phyloP scores from a whole-genome alignment of 1,140 invertebrate species.

The Drosophila sechellia region DNA sequence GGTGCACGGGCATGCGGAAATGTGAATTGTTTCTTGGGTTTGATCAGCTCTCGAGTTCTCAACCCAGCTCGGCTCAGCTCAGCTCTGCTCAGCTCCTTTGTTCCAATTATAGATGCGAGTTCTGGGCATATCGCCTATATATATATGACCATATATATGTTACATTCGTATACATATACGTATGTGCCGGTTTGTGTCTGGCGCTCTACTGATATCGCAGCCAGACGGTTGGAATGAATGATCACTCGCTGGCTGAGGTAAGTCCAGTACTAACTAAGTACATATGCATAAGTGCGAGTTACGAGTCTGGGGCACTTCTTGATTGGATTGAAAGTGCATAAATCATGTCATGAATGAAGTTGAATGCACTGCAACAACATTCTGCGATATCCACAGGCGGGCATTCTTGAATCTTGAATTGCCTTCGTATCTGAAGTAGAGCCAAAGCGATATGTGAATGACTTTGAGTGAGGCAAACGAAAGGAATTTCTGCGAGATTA shows the following conservation, averaged over 20 bases:
- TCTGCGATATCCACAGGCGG: conserved; percentile 37
- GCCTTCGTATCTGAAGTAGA: conserved; percentile 11
- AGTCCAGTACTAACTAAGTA: conserved; percentile 19
- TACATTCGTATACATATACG: background rate
- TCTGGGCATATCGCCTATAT: conserved; percentile 35
- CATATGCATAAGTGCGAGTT: conserved; percentile 14
- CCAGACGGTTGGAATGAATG: conserved; percentile 39
- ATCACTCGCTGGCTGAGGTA: conserved; percentile 34
- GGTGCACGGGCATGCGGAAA: conserved; percentile 54
- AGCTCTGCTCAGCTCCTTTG: conserved; percentile 56
- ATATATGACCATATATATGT: background rate
- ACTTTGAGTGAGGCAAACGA: background rate
- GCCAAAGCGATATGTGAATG: conserved; percentile 10
- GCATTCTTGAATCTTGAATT: conserved; percentile 48
- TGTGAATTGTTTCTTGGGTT: conserved; percentile 33
- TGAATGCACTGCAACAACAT: conserved; percentile 48
- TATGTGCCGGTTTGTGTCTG: conserved; percentile 80
- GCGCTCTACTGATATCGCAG: conserved; percentile 63
- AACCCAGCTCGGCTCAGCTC: conserved; percentile 2
- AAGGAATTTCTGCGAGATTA: conserved; percentile 13
- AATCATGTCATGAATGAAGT: conserved; percentile 53
- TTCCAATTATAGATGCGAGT: conserved; percentile 74
- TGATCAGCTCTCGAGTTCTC: conserved; percentile 5
- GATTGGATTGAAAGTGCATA: conserved; percentile 47
- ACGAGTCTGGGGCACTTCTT: conserved; percentile 35